Evolutionary conservation across 2,797 vertebrate species (phyloP), one percentile per base, ranked within the genome.

Genomic region (Argya squamiceps): DNA sequence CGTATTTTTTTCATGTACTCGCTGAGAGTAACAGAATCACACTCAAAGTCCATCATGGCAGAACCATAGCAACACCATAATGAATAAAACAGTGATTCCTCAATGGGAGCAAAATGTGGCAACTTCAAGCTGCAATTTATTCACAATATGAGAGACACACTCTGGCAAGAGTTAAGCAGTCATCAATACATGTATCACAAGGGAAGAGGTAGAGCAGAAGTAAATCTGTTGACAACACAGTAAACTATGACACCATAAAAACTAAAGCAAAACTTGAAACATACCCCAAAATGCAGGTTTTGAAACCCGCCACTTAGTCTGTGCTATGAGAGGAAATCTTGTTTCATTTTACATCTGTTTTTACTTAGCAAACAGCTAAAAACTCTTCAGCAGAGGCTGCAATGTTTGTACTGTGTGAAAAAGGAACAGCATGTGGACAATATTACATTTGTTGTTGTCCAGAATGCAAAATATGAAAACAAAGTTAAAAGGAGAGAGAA

Each of bases 41-140:
- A 53, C 41, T 44, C 71, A 15, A 84, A 88, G 77, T 43, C 75
- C 39, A 19, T 50, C n/a, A 20, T 20, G 52, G 80, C 27, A 60
- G 77, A 88, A 55, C 59, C 62, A 20, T 32, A 81, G 41, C 78
- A 90, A 41, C 70, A 86, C 27, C 46, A 12, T 26, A 52, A 63
- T 70, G 81, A 89, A 89, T 52, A 71, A 87, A 92, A 27, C 20
- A 41, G 36, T 65, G 52, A 67, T 86, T 85, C 23, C 23, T 60
- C 56, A 64, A 83, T 47, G 46, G 24, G 58, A 85, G 36, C 49
- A 96, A 92, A 87, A 95, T 81, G 67, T 91, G 93, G 83, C 87
- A 92, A 82, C 63, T 92, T 95, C 93, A 95, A 92, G 85, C 75
- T 86, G 81, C 67, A 93, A 67, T 82, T 96, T 89, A 89, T 96